Conservation (phyloP, 2,797 vertebrate species). For the Phylloscopus collybita region DNA sequence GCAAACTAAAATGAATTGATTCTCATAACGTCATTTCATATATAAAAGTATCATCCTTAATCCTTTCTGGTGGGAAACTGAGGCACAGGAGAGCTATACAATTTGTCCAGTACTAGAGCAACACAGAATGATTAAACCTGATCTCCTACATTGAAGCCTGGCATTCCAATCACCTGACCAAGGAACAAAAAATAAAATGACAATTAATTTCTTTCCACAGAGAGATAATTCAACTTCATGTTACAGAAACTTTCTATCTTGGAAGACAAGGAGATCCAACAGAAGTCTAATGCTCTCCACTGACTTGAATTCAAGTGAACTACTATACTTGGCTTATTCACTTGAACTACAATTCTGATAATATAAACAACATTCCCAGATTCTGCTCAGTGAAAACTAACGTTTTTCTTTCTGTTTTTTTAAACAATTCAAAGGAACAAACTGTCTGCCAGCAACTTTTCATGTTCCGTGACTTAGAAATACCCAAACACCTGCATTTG, state of each 20-base stretch:
- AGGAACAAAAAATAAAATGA: neutral
- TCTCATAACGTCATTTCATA: neutral
- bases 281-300: neutral
- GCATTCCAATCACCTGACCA: neutral
- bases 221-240: neutral
- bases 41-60: neutral
- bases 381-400: neutral
- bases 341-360: neutral
- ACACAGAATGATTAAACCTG: neutral
- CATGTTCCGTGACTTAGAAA: neutral
- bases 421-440: neutral
- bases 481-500: neutral
- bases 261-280: neutral
- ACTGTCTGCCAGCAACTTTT: slow-evolving; percentile 19
- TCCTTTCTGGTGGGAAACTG: neutral
- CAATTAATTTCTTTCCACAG: neutral
- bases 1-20: neutral
- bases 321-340: neutral
- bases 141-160: neutral
- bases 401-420: neutral
- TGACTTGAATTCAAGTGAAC: neutral
- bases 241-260: neutral
- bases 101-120: neutral
- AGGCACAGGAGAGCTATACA: neutral
- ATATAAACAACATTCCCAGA: neutral